phyloP scores from a whole-genome alignment of 2,113 vertebrate species.

The Dipodomys merriami region DNA sequence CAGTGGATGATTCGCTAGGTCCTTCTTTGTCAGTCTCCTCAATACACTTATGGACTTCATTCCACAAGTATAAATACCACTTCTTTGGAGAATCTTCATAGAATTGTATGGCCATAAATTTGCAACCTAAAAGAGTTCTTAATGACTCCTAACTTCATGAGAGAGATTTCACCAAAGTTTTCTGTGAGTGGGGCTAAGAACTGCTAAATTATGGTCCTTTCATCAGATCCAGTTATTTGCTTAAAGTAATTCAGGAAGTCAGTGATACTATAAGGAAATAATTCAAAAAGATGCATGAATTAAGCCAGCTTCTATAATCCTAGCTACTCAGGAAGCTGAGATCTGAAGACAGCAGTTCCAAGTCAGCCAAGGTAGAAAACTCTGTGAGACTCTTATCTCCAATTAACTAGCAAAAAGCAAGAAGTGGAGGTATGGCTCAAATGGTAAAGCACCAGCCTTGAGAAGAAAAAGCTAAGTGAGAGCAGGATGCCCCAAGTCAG shows the following conservation, averaged over 20 bases:
- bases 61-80: not conserved
- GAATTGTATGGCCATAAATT: not conserved
- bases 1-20: not conserved
- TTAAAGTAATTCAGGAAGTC: slow-evolving; percentile 34
- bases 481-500: no score
- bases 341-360: no score
- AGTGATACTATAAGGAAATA: slow-evolving; percentile 44
- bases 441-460: no score
- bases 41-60: not conserved
- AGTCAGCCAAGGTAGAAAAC: no score
- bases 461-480: no score
- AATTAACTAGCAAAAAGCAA: no score
- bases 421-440: no score
- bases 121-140: not conserved
- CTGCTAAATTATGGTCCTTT: slow-evolving; percentile 13
- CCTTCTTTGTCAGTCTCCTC: slow-evolving; percentile 12
- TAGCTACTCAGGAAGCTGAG: no score
- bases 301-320: no score
- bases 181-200: slow-evolving; percentile 20
- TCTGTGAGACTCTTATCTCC: no score
- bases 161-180: slow-evolving; percentile 39
- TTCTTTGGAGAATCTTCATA: slow-evolving; percentile 37
- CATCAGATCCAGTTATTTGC: slow-evolving; percentile 21
- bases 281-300: not conserved
- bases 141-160: slow-evolving; percentile 10